These are phyloP conservation scores for Poeciliopsis occidentalis DNA, from an alignment of 2,113 vertebrate genomes.

Conservation along the genomic window DNA sequence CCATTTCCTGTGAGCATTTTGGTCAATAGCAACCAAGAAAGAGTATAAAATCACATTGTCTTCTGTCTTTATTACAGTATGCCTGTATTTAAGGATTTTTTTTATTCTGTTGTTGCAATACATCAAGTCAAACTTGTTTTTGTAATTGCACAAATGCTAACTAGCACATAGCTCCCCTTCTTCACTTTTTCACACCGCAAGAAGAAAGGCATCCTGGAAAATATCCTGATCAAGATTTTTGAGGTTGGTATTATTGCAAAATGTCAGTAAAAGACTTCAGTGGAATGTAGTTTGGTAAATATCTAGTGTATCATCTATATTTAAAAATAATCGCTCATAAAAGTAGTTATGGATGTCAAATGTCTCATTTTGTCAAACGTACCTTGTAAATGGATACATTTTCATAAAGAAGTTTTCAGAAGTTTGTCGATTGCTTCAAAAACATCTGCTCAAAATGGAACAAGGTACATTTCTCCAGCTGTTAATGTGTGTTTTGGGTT, in stretches of 20 bases:
- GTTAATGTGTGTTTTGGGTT: not conserved
- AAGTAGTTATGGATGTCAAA: too few relatives aligned
- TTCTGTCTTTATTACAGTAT: constrained; percentile 72
- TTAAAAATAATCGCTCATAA: too few relatives aligned
- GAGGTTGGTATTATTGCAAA: too few relatives aligned
- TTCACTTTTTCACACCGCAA: too few relatives aligned
- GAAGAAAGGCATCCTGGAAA: too few relatives aligned
- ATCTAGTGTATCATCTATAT: too few relatives aligned
- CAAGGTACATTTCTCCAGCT: not conserved
- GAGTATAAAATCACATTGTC: constrained; percentile 77
- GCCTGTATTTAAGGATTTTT: not conserved
- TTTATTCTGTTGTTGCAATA: not conserved
- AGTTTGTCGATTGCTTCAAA: not conserved
- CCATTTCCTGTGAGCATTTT: constrained; percentile 82
- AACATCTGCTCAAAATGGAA: too few relatives aligned
- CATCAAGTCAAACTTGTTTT: not conserved
- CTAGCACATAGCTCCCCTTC: not conserved
- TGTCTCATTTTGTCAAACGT: too few relatives aligned
- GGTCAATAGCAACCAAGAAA: constrained; percentile 80
- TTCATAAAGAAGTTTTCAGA: not conserved
- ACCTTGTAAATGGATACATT: not conserved
- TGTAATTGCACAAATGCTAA: not conserved
- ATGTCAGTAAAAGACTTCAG: not conserved
- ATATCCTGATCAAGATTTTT: too few relatives aligned
- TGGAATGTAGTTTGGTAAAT: not conserved